Conservation (phyloP, 2,113 vertebrate genomes). For the Pelecanoides urinatrix region DNA sequence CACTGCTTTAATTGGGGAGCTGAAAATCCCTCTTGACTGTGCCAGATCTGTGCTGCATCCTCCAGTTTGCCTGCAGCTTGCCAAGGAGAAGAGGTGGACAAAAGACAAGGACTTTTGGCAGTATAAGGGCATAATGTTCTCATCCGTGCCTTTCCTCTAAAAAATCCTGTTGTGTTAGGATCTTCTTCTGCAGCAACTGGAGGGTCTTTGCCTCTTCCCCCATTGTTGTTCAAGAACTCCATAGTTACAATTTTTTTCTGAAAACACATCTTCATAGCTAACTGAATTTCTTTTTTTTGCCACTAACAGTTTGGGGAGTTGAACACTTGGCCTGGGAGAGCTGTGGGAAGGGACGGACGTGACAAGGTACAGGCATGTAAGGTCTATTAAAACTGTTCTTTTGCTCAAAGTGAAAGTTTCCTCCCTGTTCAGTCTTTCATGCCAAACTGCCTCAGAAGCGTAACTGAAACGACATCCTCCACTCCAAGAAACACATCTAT, state of each 20-base stretch:
- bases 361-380: background rate
- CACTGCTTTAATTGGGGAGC: background rate
- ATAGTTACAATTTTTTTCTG: background rate
- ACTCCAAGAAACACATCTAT: background rate
- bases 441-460: background rate
- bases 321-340: background rate
- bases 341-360: background rate
- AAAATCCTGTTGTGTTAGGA: background rate
- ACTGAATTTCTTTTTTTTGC: background rate
- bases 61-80: background rate
- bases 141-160: background rate
- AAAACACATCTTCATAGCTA: background rate
- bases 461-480: slow-evolving; percentile 37
- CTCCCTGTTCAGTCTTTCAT: background rate
- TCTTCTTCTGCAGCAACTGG: background rate
- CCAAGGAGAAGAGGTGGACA: background rate
- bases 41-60: background rate
- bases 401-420: slow-evolving; percentile 62
- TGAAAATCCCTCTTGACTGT: background rate
- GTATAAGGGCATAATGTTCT: background rate
- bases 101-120: background rate
- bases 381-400: background rate
- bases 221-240: background rate
- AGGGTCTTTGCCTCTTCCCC: background rate
- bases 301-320: background rate